Evolutionary conservation across 2,888 invertebrate species (phyloP).

Genomic region (Tipula vernalis): DNA sequence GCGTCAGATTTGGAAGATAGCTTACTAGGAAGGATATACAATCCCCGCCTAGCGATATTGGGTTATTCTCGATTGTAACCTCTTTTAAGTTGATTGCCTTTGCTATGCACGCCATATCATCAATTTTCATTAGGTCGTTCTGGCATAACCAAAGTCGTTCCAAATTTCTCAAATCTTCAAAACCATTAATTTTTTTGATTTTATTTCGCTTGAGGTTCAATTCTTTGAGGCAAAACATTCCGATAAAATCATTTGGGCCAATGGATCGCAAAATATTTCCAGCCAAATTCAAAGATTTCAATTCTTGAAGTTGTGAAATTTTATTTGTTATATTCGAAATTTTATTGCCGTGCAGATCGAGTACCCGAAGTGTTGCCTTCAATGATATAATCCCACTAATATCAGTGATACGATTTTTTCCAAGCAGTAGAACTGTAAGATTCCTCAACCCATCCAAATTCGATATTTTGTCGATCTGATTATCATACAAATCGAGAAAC

Average conservation of each 20-base stretch:
- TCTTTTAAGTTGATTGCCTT: constrained; percentile 66
- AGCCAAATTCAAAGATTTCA: constrained; percentile 86
- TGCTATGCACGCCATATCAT: constrained; percentile 72
- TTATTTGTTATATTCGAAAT: constrained; percentile 41
- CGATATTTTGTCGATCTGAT: constrained; percentile 78
- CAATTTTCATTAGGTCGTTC: constrained; percentile 52
- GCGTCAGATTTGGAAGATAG: constrained; percentile 58
- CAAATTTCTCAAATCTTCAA: constrained; percentile 63
- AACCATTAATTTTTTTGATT: constrained; percentile 65
- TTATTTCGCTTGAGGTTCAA: constrained; percentile 80
- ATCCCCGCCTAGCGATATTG: constrained; percentile 66
- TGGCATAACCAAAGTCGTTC: constrained; percentile 41
- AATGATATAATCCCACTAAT: constrained; percentile 29
- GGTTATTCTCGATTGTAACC: constrained; percentile 77
- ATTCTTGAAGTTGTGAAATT: constrained; percentile 49
- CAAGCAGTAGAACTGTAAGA: constrained; percentile 74
- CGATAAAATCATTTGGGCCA: constrained; percentile 62
- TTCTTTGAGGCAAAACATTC: constrained; percentile 66
- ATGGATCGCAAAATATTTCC: constrained; percentile 78
- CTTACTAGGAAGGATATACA: constrained; percentile 72
- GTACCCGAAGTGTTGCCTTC: constrained; percentile 60
- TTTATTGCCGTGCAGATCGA: constrained; percentile 89
- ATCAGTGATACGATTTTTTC: constrained; percentile 62
- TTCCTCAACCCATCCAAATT: constrained; percentile 65
- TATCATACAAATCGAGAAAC: constrained; percentile 88